These are phyloP conservation scores for Serrognathus titanus DNA, from an alignment of 2,888 invertebrate species.

Conservation along the genomic window DNA sequence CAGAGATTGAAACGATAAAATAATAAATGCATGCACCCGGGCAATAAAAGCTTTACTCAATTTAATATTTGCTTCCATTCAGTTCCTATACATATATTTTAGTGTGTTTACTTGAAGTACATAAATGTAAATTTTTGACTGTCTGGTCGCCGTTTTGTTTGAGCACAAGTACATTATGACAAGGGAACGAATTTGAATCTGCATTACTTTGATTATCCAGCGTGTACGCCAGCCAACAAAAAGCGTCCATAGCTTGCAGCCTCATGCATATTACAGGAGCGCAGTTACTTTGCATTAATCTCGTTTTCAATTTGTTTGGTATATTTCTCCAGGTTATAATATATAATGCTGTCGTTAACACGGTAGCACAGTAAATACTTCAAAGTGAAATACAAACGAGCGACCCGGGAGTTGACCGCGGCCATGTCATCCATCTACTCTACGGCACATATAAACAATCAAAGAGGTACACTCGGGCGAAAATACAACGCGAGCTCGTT, in stretches of 20 bases:
- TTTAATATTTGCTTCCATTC: too few species aligned
- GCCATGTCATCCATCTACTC: conserved; percentile 32
- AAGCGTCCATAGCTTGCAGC: neutral
- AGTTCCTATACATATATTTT: too few species aligned
- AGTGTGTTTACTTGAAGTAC: too few species aligned
- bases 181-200: neutral
- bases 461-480: conserved; percentile 26
- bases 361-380: conserved; percentile 37
- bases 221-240: neutral
- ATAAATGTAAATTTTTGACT: too few species aligned
- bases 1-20: too few species aligned
- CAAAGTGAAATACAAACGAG: conserved; percentile 37
- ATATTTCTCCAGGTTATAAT: conserved; percentile 28
- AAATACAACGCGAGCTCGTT: conserved; percentile 11
- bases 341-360: conserved; percentile 33
- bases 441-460: conserved; percentile 29
- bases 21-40: too few species aligned
- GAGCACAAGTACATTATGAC: too few species aligned
- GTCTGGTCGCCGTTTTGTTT: too few species aligned
- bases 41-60: too few species aligned
- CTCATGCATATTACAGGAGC: neutral
- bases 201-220: neutral
- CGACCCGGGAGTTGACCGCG: conserved; percentile 26
- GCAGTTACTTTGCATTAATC: neutral
- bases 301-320: conserved; percentile 28